Percentiles rank a stretch among this genome's conserved stretches.
Conservation (phyloP, 2,797 vertebrate species). For the Enteromius treurensis region DNA sequence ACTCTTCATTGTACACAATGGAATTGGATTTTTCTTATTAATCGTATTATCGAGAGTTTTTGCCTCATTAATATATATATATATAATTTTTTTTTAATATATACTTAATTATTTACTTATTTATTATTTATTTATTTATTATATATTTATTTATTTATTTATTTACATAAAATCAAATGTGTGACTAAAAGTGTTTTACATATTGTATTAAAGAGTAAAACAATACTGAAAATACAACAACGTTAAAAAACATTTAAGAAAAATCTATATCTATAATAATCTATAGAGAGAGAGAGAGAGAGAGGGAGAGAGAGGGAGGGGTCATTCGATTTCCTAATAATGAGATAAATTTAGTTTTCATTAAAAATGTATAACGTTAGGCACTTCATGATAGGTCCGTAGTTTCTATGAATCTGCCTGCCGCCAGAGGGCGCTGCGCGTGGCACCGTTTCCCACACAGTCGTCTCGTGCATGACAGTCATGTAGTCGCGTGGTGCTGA, state of each 20-base stretch:
- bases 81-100: too few species aligned
- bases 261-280: too few species aligned
- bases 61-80: too few species aligned
- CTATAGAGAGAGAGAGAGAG: too few species aligned
- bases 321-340: neutral
- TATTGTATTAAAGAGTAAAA: neutral
- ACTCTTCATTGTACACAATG: neutral
- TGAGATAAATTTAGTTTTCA: neutral
- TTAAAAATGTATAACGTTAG: neutral
- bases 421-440: conserved; percentile 59
- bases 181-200: neutral
- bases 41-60: neutral
- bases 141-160: too few species aligned
- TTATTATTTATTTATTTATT: too few species aligned
- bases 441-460: conserved; percentile 63
- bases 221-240: neutral
- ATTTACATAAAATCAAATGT: neutral
- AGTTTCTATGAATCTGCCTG: neutral
- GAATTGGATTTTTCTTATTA: neutral
- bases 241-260: neutral
- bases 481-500: conserved; percentile 68
- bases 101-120: too few species aligned
- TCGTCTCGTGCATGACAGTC: conserved; percentile 64
- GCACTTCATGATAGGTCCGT: neutral
- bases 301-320: too few species aligned